phyloP scores from a whole-genome alignment of 2,888 invertebrate genomes.

The Pantelozetes paolii region DNA sequence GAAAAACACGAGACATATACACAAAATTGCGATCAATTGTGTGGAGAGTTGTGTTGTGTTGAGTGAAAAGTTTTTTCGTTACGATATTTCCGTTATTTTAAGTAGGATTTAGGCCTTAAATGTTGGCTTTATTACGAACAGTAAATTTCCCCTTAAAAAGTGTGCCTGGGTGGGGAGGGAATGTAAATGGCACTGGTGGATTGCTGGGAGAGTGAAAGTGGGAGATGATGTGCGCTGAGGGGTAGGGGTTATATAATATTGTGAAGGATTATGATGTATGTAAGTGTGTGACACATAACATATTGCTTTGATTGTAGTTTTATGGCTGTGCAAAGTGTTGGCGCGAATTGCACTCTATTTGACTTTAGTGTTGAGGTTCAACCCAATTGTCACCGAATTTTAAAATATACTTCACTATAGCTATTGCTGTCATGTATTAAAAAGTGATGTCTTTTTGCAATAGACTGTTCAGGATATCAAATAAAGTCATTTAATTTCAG shows the following conservation, averaged over 20 bases:
- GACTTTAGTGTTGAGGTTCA: conserved; percentile 38
- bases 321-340: conserved; percentile 32
- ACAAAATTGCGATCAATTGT: conserved; percentile 13
- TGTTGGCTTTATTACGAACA: conserved; percentile 33
- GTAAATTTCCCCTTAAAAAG: conserved; percentile 20
- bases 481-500: no score
- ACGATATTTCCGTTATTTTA: conserved; percentile 35
- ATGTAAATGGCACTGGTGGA: background rate
- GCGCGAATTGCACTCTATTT: conserved; percentile 8
- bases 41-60: background rate
- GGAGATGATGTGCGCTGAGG: background rate
- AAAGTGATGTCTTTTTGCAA: background rate
- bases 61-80: conserved; percentile 12
- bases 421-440: background rate
- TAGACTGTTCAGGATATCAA: background rate
- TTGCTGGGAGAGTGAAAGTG: background rate
- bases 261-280: conserved; percentile 34
- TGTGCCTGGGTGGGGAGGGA: background rate
- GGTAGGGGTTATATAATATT: conserved; percentile 12
- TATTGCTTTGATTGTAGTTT: conserved; percentile 35
- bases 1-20: background rate
- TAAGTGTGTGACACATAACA: conserved; percentile 34
- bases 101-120: conserved; percentile 25
- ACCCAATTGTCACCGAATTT: conserved; percentile 33
- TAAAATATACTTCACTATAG: conserved; percentile 1